A percentile compares a stretch with the other conserved stretches of the same genome.
Evolutionary conservation across 2,888 invertebrate genomes (phyloP).

Genomic region (Andrena fulva): DNA sequence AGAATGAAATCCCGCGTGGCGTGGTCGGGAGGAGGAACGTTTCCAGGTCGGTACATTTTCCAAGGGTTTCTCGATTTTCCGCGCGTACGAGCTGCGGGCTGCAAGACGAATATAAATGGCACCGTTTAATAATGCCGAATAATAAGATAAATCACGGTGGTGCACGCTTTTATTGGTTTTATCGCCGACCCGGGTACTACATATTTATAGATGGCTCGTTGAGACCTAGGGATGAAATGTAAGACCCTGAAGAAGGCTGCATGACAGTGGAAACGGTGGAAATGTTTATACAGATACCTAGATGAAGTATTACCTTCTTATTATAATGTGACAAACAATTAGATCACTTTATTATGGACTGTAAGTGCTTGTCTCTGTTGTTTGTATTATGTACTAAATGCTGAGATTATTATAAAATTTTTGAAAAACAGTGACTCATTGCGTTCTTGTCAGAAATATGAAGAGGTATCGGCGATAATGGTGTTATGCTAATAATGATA

Average conservation of each 20-base stretch:
- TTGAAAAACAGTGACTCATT: too few relatives aligned
- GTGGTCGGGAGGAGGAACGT: background rate
- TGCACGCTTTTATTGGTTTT: constrained; percentile 13
- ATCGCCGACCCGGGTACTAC: background rate
- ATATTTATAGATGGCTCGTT: constrained; percentile 14
- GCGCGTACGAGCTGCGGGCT: constrained; percentile 16
- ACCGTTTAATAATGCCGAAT: constrained; percentile 37
- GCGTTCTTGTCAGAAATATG: too few relatives aligned
- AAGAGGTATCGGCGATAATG: too few relatives aligned
- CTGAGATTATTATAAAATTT: too few relatives aligned
- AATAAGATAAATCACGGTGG: constrained; percentile 33
- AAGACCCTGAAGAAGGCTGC: background rate
- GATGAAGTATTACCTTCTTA: too few relatives aligned
- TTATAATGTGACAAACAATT: too few relatives aligned
- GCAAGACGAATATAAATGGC: constrained; percentile 40
- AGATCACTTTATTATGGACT: too few relatives aligned
- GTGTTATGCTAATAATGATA: too few relatives aligned
- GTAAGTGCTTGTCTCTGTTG: too few relatives aligned
- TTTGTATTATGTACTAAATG: too few relatives aligned
- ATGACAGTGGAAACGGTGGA: background rate
- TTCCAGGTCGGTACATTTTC: constrained; percentile 6
- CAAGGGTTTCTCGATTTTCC: constrained; percentile 31
- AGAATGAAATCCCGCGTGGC: constrained; percentile 17
- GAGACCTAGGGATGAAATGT: background rate
- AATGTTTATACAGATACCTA: too few relatives aligned